Evolutionary conservation across 92 coral and sea anemone species (phyloP).

Genomic region (Epizoanthus fatuus): DNA sequence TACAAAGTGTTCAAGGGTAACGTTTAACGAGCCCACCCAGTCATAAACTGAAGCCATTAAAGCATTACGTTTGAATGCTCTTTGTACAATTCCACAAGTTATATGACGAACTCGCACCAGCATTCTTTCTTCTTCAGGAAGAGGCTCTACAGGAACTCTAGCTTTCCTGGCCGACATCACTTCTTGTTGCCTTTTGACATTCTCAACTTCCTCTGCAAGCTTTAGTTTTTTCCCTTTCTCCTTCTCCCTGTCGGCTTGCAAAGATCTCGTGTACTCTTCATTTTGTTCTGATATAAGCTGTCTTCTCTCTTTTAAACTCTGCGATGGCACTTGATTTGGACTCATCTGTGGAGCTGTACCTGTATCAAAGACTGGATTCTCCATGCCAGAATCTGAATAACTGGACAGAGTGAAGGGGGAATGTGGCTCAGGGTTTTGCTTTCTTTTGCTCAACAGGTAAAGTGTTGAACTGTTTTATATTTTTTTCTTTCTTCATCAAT

Average conservation of each 20-base stretch:
- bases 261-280: conserved; percentile 5
- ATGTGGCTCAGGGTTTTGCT: conserved; percentile 13
- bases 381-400: conserved; percentile 1
- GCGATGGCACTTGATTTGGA: conserved; percentile 23
- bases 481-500: background rate
- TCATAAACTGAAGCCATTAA: conserved; percentile 42
- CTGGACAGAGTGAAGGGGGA: background rate
- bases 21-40: conserved; percentile 53
- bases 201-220: conserved; percentile 33
- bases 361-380: background rate
- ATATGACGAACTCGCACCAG: background rate
- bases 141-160: conserved; percentile 49
- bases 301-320: conserved; percentile 25
- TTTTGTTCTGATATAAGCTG: conserved; percentile 47
- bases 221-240: background rate
- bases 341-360: background rate
- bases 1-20: conserved; percentile 49
- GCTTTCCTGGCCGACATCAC: conserved; percentile 26
- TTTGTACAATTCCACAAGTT: conserved; percentile 19
- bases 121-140: background rate
- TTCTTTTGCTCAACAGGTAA: conserved; percentile 16
- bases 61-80: conserved; percentile 17
- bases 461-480: conserved; percentile 24
- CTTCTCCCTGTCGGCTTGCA: conserved; percentile 17
- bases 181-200: conserved; percentile 29